A percentile compares a stretch with the other conserved stretches of the same genome.
phyloP scores from a whole-genome alignment of 1,140 invertebrate genomes.

The Goniozus legneri region DNA sequence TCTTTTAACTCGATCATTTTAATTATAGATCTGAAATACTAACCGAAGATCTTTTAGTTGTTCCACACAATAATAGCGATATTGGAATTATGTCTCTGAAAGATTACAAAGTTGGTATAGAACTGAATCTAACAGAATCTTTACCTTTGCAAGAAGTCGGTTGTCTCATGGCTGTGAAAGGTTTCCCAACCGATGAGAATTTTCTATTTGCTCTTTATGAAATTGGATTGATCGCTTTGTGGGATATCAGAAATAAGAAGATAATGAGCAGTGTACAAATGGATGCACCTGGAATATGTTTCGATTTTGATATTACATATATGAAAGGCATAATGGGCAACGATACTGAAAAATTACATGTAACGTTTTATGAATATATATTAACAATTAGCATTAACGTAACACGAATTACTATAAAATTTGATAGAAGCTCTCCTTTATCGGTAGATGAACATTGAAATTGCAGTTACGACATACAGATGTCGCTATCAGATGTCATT shows the following conservation, averaged over 20 bases:
- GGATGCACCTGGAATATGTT: background rate
- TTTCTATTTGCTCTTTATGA: background rate
- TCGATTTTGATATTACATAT: background rate
- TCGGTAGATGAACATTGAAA: no score
- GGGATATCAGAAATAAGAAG: background rate
- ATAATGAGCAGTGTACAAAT: background rate
- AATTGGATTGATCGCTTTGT: background rate
- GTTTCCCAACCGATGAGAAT: background rate
- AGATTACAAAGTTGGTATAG: background rate
- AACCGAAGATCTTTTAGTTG: background rate
- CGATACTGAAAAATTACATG: background rate
- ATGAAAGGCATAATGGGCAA: background rate
- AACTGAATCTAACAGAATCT: background rate
- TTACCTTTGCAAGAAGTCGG: background rate
- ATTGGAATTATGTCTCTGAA: background rate
- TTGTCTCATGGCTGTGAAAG: background rate
- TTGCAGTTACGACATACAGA: no score
- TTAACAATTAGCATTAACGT: background rate
- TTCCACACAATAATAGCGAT: background rate
- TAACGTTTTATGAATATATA: background rate
- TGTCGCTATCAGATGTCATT: no score
- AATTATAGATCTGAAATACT: background rate
- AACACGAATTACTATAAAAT: no score
- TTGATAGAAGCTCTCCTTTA: no score
- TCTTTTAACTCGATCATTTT: no score